Percentiles rank a stretch among this genome's conserved stretches.
Conservation (phyloP, 2,797 vertebrate species). For the Sebastes nivosus region DNA sequence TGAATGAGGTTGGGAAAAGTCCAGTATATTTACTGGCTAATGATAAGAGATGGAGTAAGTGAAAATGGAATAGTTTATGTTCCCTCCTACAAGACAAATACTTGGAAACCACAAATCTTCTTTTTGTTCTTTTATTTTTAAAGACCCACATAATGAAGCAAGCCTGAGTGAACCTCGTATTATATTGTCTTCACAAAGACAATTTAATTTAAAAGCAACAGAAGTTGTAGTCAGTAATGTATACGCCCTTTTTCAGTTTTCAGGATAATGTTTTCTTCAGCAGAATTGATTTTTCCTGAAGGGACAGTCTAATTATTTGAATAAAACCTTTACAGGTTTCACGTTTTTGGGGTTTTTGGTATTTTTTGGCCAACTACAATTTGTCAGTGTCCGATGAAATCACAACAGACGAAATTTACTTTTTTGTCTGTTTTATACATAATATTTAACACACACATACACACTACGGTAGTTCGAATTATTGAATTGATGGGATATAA, state of each 20-base stretch:
- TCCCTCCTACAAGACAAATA: neutral
- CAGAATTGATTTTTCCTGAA: neutral
- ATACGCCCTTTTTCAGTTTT: neutral
- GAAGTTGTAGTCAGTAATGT: neutral
- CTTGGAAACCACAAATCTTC: neutral
- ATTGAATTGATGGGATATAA: neutral
- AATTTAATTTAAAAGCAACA: neutral
- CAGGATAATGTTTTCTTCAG: neutral
- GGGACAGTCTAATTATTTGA: neutral
- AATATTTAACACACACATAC: neutral
- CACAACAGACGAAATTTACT: neutral
- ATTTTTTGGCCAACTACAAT: neutral
- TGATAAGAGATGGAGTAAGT: neutral
- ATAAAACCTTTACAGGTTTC: neutral
- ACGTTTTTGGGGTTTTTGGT: neutral
- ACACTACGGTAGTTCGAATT: neutral
- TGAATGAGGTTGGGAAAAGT: neutral
- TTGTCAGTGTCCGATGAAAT: neutral
- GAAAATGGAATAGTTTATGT: neutral
- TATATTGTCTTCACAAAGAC: neutral
- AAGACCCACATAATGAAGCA: neutral
- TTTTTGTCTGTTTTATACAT: neutral
- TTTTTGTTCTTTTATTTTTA: neutral
- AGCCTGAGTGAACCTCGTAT: neutral
- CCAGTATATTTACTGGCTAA: neutral